phyloP scores from a whole-genome alignment of 2,113 vertebrate genomes.

The Prionailurus bengalensis region DNA sequence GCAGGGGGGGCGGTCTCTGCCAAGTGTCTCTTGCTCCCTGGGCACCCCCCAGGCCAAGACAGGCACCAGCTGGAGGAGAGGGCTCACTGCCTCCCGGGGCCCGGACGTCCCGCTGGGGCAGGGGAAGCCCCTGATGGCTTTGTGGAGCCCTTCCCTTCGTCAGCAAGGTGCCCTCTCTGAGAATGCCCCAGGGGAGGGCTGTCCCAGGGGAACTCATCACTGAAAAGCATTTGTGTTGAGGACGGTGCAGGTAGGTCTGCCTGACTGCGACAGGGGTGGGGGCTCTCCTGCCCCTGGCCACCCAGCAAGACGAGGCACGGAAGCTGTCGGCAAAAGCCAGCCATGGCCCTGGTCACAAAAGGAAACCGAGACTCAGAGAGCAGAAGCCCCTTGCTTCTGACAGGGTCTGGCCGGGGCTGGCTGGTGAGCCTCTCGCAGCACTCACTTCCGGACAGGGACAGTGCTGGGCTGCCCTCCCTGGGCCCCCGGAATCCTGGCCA shows the following conservation, averaged over 20 bases:
- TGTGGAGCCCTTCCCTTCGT: background rate
- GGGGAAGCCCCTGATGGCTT: background rate
- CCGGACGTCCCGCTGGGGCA: background rate
- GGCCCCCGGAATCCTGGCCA: background rate
- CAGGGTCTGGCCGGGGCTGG: background rate
- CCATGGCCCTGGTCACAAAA: background rate
- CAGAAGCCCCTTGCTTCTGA: background rate
- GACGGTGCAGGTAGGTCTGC: background rate
- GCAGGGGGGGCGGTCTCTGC: background rate
- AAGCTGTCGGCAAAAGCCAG: background rate
- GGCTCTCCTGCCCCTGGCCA: background rate
- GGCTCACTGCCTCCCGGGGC: too few species aligned
- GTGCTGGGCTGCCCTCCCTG: background rate
- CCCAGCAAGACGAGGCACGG: background rate
- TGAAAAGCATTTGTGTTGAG: background rate
- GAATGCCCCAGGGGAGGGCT: rapidly evolving
- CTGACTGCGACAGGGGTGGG: rapidly evolving
- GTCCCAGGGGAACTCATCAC: background rate
- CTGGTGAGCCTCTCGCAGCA: too few species aligned
- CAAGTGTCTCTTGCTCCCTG: background rate
- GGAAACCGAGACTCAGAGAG: background rate
- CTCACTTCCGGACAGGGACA: rapidly evolving
- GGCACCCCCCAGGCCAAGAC: background rate
- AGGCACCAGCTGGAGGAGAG: rapidly evolving
- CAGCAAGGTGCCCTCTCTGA: rapidly evolving